Evolutionary conservation across 2,113 vertebrate genomes (phyloP).

Genomic region (Peromyscus californicus): DNA sequence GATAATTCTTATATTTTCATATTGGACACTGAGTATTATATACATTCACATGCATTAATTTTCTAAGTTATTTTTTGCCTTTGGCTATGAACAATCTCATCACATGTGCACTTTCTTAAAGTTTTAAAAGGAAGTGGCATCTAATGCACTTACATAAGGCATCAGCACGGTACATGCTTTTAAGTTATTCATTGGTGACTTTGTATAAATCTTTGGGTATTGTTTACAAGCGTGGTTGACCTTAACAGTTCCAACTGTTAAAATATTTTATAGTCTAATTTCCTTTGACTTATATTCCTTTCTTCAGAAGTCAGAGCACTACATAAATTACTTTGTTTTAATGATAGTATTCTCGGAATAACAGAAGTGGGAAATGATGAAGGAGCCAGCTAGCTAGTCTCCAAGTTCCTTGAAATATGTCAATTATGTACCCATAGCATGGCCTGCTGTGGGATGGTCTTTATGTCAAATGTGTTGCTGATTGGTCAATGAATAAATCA

Average conservation of each 20-base stretch:
- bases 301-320: not conserved
- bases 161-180: not conserved
- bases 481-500: too few relatives aligned
- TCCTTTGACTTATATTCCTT: not conserved
- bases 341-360: not conserved
- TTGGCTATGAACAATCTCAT: not conserved
- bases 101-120: not conserved
- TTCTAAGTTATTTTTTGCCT: not conserved
- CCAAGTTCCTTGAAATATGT: not conserved
- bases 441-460: too few relatives aligned
- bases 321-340: slow-evolving; percentile 11
- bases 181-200: not conserved
- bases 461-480: too few relatives aligned
- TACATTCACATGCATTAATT: not conserved
- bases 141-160: not conserved
- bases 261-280: slow-evolving; percentile 22
- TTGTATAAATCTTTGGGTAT: not conserved
- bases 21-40: not conserved
- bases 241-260: slow-evolving; percentile 21
- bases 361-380: not conserved
- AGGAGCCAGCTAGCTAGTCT: not conserved
- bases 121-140: not conserved
- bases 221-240: not conserved
- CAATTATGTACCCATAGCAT: not conserved
- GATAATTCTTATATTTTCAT: not conserved